A percentile compares a stretch with the other conserved stretches of the same genome.
Conservation (phyloP, 2,797 vertebrate species). For the Clangula hyemalis region DNA sequence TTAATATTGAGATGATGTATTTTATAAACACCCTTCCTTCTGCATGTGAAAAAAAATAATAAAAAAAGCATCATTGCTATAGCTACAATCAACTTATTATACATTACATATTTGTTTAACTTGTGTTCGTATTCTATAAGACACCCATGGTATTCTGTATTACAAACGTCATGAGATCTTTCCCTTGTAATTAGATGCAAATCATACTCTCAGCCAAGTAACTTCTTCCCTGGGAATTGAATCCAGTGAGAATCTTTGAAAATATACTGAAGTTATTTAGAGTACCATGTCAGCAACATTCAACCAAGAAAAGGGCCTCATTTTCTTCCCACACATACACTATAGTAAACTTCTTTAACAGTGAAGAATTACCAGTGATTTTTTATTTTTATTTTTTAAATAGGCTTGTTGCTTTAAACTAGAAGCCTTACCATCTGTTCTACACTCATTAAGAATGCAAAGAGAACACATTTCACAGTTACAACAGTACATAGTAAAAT, state of each 20-base stretch:
- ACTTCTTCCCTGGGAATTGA: background rate
- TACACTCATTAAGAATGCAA: constrained; percentile 17
- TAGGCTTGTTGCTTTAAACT: constrained; percentile 13
- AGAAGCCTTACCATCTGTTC: constrained; percentile 48
- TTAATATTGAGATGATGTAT: background rate
- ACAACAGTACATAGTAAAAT: background rate
- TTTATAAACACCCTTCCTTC: background rate
- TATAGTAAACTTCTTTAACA: background rate
- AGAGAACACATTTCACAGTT: constrained; percentile 2
- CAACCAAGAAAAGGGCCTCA: background rate
- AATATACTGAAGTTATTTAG: background rate
- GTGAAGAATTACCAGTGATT: background rate
- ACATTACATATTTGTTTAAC: background rate
- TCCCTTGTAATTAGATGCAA: background rate
- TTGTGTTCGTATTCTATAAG: background rate
- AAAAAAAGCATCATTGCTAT: background rate
- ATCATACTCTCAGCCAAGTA: background rate
- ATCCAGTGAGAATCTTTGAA: background rate
- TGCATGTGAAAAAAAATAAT: background rate
- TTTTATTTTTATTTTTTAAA: background rate
- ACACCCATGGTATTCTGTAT: background rate
- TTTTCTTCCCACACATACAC: background rate
- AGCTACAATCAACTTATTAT: background rate
- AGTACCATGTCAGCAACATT: background rate
- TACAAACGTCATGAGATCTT: background rate